Evolutionary conservation across 2,888 invertebrate genomes (phyloP).

Genomic region (Hyppa rectilinea): DNA sequence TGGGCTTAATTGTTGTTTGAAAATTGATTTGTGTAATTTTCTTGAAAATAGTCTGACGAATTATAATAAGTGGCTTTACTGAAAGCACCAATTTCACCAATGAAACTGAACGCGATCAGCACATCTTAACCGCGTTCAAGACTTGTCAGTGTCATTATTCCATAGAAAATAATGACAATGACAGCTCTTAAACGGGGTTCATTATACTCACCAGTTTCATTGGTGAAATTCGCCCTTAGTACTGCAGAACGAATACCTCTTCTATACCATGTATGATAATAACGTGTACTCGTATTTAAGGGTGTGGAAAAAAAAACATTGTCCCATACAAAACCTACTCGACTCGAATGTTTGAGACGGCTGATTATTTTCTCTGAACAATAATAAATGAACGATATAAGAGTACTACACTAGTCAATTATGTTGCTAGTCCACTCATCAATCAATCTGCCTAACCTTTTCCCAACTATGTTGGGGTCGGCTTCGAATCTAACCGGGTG

Average conservation of each 20-base stretch:
- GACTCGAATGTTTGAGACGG: background rate
- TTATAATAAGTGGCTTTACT: background rate
- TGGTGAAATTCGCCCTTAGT: no score
- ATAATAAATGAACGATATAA: background rate
- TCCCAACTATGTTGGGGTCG: no score
- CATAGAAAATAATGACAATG: no score
- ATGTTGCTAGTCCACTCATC: background rate
- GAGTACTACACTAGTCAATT: background rate
- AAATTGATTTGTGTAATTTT: constrained; percentile 16
- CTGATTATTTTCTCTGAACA: no score
- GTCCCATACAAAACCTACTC: background rate
- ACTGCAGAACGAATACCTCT: background rate
- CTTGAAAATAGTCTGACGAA: background rate
- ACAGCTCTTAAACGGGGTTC: no score
- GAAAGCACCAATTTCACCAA: no score
- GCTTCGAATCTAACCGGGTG: no score
- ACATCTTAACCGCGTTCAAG: no score
- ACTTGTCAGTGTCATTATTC: no score
- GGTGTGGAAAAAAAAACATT: background rate
- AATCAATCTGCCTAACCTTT: no score
- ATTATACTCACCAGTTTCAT: no score
- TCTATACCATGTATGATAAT: background rate
- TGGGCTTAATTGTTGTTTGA: constrained; percentile 28
- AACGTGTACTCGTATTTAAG: background rate
- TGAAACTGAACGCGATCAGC: no score